Evolutionary conservation across 1,140 invertebrate species (phyloP).

Genomic region (Lordiphosa stackelbergi): DNA sequence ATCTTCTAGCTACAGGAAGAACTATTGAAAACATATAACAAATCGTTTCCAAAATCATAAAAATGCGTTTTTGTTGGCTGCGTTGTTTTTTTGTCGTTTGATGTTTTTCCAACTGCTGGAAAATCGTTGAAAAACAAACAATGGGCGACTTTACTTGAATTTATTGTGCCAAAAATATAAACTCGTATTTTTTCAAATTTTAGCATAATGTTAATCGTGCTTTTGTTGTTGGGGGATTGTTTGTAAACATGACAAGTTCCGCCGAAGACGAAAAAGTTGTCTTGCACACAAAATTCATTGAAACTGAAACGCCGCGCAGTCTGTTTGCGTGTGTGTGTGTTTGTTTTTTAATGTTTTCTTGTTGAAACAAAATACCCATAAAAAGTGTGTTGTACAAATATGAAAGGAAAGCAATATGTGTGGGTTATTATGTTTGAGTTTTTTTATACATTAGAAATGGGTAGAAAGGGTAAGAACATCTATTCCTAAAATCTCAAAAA

Average conservation of each 20-base stretch:
- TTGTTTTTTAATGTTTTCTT: conserved; percentile 38
- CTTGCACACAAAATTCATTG: conserved; percentile 39
- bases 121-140: conserved; percentile 62
- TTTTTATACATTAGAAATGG: no score
- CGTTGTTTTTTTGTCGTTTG: conserved; percentile 59
- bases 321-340: conserved; percentile 55
- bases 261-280: conserved; percentile 37
- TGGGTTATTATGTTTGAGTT: background rate
- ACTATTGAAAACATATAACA: conserved; percentile 43
- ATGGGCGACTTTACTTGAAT: conserved; percentile 50
- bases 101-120: conserved; percentile 52
- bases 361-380: conserved; percentile 71
- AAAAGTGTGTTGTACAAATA: conserved; percentile 53
- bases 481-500: no score
- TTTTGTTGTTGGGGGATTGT: conserved; percentile 39
- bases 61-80: conserved; percentile 56
- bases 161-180: conserved; percentile 56
- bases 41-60: conserved; percentile 51
- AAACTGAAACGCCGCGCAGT: conserved; percentile 59
- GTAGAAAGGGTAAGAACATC: no score
- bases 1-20: conserved; percentile 28
- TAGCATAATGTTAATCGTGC: conserved; percentile 38
- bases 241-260: conserved; percentile 73
- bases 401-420: conserved; percentile 34
- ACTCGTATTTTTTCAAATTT: conserved; percentile 44